phyloP scores from a whole-genome alignment of 2,113 vertebrate genomes.

The Etia nguti region DNA sequence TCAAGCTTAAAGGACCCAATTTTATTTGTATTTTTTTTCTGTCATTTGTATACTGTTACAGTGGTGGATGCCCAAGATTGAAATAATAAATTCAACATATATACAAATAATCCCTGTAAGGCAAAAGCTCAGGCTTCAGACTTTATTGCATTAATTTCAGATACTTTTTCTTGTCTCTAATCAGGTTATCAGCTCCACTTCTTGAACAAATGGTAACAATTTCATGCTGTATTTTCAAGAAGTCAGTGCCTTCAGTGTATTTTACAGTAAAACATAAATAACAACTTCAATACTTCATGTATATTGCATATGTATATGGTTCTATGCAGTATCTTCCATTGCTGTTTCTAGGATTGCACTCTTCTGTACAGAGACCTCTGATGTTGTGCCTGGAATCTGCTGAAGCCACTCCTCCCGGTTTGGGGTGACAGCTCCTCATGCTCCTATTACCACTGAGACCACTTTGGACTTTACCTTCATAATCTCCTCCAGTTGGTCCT shows the following conservation, averaged over 20 bases:
- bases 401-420: not conserved
- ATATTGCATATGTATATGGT: not conserved
- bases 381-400: not conserved
- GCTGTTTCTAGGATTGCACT: not conserved
- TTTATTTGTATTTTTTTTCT: not conserved
- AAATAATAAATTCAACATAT: not conserved
- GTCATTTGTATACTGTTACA: not conserved
- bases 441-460: not conserved
- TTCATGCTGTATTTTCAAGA: not conserved
- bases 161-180: not conserved
- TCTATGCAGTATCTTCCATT: accelerated
- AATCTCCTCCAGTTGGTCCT: not conserved
- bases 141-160: not conserved
- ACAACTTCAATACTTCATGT: not conserved
- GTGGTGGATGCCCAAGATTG: not conserved
- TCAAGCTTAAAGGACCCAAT: not conserved
- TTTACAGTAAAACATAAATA: not conserved
- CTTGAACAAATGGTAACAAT: not conserved
- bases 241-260: not conserved
- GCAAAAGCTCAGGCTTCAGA: accelerated
- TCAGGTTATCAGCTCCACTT: not conserved
- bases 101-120: not conserved
- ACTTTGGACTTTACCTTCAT: not conserved
- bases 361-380: not conserved
- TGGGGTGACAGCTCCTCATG: not conserved